phyloP scores from a whole-genome alignment of 2,113 vertebrate species.

The Galbula dea region DNA sequence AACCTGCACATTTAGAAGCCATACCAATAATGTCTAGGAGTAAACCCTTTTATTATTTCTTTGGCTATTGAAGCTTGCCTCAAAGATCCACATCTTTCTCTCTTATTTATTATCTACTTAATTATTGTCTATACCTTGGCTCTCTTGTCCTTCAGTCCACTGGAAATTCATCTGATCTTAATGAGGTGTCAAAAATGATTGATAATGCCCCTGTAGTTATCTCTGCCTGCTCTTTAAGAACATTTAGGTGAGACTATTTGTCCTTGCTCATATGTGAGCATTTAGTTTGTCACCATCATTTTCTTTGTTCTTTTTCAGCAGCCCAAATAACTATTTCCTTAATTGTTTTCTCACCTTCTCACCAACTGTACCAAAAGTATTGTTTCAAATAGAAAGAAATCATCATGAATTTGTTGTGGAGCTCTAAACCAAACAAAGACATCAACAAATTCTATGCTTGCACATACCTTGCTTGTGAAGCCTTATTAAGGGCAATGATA shows the following conservation, averaged over 20 bases:
- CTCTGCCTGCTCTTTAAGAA: constrained; percentile 30
- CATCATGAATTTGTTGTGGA: no score
- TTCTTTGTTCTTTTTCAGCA: neutral
- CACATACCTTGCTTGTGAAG: neutral
- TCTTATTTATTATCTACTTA: constrained; percentile 16
- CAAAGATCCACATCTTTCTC: neutral
- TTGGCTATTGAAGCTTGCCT: neutral
- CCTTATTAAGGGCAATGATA: neutral
- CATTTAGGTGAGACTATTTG: constrained; percentile 8
- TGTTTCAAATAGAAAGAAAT: neutral
- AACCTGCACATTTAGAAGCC: neutral
- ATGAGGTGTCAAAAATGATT: constrained; percentile 57
- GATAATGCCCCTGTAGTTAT: constrained; percentile 7
- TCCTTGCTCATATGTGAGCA: neutral
- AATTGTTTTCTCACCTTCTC: neutral
- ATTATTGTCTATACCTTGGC: neutral
- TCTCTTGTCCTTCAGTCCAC: constrained; percentile 34
- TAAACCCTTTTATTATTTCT: neutral
- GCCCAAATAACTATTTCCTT: neutral
- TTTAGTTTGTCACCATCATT: neutral
- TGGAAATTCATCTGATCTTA: constrained; percentile 32
- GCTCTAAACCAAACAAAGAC: no score
- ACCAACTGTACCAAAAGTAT: neutral
- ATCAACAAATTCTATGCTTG: neutral
- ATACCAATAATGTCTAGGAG: neutral